Percentiles rank a stretch among this genome's conserved stretches.
These are phyloP conservation scores for Balaenoptera acutorostrata DNA, from an alignment of 2,113 vertebrate species.

Conservation along the genomic window DNA sequence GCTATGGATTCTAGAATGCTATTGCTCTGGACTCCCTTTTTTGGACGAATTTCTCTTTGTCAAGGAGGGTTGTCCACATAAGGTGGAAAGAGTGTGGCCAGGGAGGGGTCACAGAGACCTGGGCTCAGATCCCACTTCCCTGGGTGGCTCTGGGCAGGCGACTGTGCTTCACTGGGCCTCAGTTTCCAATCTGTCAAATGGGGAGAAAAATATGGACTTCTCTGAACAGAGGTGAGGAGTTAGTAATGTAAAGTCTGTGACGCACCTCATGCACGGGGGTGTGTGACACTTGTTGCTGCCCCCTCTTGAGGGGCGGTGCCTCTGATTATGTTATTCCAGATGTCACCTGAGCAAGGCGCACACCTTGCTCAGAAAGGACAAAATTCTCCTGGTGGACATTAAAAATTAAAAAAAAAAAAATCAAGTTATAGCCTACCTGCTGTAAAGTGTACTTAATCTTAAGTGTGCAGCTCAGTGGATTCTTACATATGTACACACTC, in stretches of 20 bases:
- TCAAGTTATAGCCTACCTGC: neutral
- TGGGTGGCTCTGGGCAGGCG: neutral
- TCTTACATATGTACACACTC: neutral
- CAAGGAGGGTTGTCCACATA: neutral
- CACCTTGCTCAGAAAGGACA: neutral
- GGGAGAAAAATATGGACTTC: neutral
- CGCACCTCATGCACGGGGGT: fast-evolving
- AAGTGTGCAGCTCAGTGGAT: neutral
- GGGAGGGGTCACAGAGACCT: neutral
- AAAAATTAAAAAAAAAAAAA: neutral
- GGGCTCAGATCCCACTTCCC: neutral
- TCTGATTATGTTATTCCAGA: neutral
- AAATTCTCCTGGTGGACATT: neutral
- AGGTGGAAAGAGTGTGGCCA: fast-evolving
- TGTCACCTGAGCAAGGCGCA: neutral
- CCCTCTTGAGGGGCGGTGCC: no score
- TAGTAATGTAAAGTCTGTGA: fast-evolving
- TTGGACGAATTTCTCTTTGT: neutral
- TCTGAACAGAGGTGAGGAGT: neutral
- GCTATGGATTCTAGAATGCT: neutral
- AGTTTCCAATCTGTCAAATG: neutral
- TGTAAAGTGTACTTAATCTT: neutral
- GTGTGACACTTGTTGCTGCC: no score
- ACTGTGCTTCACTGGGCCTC: neutral
- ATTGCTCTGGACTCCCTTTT: neutral